Percentiles rank a stretch among this genome's conserved stretches.
Conservation (phyloP, 1,140 invertebrate genomes). For the Episyrphus balteatus region DNA sequence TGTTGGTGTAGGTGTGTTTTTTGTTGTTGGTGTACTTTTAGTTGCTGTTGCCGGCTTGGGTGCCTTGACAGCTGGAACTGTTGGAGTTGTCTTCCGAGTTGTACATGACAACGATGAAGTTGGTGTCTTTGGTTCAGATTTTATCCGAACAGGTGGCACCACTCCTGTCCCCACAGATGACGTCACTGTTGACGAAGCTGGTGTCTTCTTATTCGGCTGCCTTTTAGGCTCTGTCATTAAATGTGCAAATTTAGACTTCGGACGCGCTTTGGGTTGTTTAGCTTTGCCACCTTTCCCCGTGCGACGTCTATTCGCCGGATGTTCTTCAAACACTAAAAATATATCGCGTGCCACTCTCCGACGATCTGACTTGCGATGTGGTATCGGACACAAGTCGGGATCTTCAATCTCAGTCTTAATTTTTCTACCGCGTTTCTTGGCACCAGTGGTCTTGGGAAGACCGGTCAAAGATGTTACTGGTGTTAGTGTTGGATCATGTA, state of each 20-base stretch:
- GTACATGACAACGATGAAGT: neutral
- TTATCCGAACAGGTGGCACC: neutral
- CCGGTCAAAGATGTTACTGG: no score
- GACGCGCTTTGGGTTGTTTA: conserved; percentile 9
- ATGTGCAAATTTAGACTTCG: conserved; percentile 30
- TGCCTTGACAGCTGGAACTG: conserved; percentile 5
- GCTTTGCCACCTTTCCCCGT: conserved; percentile 17
- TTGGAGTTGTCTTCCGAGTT: neutral
- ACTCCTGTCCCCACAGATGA: conserved; percentile 2
- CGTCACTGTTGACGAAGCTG: neutral
- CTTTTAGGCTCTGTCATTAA: conserved; percentile 25
- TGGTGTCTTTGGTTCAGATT: neutral
- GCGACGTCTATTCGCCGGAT: conserved; percentile 20
- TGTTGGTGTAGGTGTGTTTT: neutral
- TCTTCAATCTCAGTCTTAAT: no score
- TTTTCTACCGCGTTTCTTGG: no score
- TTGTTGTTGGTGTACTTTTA: neutral
- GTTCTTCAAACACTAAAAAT: conserved; percentile 32
- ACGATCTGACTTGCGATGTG: no score
- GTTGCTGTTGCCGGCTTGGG: conserved; percentile 4
- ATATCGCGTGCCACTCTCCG: conserved; percentile 26
- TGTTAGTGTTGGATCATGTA: no score
- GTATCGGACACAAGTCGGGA: no score
- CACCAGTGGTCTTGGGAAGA: no score
- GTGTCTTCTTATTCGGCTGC: conserved; percentile 5